Evolutionary conservation across 2,113 vertebrate species (phyloP).

Genomic region (Lethenteron reissneri): DNA sequence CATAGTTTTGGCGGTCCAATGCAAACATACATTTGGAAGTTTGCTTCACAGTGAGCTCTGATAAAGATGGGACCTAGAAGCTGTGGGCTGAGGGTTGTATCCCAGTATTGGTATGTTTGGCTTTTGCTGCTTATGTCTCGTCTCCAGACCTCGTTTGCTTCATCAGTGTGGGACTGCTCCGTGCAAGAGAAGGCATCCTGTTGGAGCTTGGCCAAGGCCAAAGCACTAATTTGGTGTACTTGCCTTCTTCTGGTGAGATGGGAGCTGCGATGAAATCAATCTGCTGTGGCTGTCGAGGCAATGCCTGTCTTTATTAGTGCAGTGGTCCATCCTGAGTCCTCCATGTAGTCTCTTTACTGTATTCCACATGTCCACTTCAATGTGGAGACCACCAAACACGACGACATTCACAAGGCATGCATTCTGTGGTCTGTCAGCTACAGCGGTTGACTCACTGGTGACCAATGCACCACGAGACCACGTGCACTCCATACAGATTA

Average conservation of each 20-base stretch:
- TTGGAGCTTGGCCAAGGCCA: conserved; percentile 1
- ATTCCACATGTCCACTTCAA: neutral
- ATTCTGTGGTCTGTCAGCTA: no score
- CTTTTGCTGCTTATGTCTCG: neutral
- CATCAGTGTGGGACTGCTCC: neutral
- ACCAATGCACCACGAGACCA: no score
- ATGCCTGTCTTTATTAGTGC: no score
- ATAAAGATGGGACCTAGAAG: neutral
- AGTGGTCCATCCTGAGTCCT: no score
- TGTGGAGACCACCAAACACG: conserved; percentile 2
- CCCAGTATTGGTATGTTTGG: neutral
- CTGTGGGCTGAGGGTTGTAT: neutral
- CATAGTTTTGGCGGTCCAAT: neutral
- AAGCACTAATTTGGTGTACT: conserved; percentile 1
- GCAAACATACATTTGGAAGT: neutral
- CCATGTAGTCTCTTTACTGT: no score
- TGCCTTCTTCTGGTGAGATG: neutral
- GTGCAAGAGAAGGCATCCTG: neutral
- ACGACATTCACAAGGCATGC: neutral
- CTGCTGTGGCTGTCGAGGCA: neutral
- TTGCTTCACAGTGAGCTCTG: neutral
- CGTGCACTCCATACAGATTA: no score
- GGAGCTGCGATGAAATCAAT: neutral
- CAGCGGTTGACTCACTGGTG: no score
- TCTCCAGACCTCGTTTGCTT: neutral